Conservation (phyloP, 2,888 invertebrate species). For the Metalampra italica region DNA sequence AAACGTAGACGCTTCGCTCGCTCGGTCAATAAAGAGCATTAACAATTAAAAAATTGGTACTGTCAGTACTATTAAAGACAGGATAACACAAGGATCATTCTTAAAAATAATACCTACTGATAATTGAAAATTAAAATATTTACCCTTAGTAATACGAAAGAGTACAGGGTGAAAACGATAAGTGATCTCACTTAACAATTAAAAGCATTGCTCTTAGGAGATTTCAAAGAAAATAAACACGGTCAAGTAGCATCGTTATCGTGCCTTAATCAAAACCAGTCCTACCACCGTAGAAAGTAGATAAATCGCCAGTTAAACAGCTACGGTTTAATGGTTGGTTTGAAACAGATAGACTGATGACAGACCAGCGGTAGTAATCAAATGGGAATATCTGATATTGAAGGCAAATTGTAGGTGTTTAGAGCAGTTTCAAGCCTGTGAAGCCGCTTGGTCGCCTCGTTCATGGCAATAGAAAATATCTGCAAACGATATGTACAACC, state of each 20-base stretch:
- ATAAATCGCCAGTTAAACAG: slow-evolving; percentile 5
- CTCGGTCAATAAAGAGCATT: too few species aligned
- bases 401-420: slow-evolving; percentile 9
- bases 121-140: too few species aligned
- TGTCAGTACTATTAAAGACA: too few species aligned
- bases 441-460: not conserved
- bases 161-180: too few species aligned
- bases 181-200: too few species aligned
- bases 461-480: not conserved
- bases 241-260: not conserved
- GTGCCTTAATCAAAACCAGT: slow-evolving; percentile 5
- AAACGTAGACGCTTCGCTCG: too few species aligned
- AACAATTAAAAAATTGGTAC: too few species aligned
- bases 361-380: slow-evolving; percentile 4
- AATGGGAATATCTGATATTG: slow-evolving; percentile 8
- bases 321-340: not conserved
- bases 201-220: too few species aligned
- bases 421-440: not conserved
- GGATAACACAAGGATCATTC: too few species aligned
- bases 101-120: too few species aligned
- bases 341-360: slow-evolving; percentile 6
- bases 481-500: not conserved
- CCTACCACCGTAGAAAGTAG: slow-evolving; percentile 7
- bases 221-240: too few species aligned
- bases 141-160: too few species aligned